Base-by-base conservation (phyloP, 2,888 invertebrate genomes). In the Mayetiola destructor region DNA sequence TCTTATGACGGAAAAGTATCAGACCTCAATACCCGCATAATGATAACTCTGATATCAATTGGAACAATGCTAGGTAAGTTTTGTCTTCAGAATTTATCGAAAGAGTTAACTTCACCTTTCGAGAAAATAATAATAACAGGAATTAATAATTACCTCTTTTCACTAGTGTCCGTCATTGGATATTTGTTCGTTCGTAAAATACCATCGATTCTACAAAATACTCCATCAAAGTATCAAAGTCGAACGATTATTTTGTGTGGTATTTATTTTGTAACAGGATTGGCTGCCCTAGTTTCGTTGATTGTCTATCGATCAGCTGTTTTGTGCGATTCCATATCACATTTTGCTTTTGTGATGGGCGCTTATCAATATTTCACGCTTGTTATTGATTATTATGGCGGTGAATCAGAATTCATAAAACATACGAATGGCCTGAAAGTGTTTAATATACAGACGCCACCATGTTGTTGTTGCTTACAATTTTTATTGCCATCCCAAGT, bases 331-430 rank as follows among this genome's bases (percentile, higher is more conserved):
- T 29, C 40, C 2, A 18, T 56, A 14, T 56, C 30, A 10, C 40
- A 40, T 56, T 56, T 40, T 16, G 56, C 40, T 2, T 56, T 54
- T 36, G 2, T 32, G 32, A 6, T 55, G 14, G 35, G 55, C 23
- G 37, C 36, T 14, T 55, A 55, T 14, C 37, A 37, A 36, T 35
- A 55, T 20, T 55, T 36, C 35, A 18, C 36, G 8, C 37, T 55
- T 10, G 8, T 35, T n/a, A 36, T 37, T 10, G 55, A 55, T 5
- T 55, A 55, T 55, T 35, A 12, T 36, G 55, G 37, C n/a, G 55
- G 55, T 12, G 55, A 55, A 55, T 6, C 55, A 10, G 36, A 55
- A 10, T 55, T 55, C n/a, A 55, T 55, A 2, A 36, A 23, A 23
- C n/a, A 21, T 4, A 37, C 37, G 2, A 21, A 23, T 1, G 37